phyloP scores from a whole-genome alignment of 2,888 invertebrate genomes.

The Cantharis nigra region DNA sequence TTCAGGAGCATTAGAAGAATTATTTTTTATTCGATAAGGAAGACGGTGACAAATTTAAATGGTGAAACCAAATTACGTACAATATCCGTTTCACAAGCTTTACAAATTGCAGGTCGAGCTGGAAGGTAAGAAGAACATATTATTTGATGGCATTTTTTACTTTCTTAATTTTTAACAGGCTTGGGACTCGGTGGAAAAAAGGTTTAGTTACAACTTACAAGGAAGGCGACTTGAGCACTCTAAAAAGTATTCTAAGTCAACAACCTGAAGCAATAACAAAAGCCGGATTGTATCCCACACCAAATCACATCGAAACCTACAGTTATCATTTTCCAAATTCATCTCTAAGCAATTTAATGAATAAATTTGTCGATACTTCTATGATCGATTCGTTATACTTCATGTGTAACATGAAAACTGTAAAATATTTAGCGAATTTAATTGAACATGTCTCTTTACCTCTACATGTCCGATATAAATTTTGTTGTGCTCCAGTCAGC shows the following conservation, averaged over 20 bases:
- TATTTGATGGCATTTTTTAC: not conserved
- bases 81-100: conserved; percentile 88
- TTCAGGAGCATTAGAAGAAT: conserved; percentile 89
- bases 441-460: conserved; percentile 94
- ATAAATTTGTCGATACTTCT: conserved; percentile 91
- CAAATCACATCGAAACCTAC: conserved; percentile 97
- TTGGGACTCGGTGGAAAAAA: conserved; percentile 54
- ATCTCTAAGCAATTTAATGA: conserved; percentile 91
- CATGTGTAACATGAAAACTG: conserved; percentile 95
- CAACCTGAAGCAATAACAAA: conserved; percentile 77
- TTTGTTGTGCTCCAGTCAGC: conserved; percentile 97
- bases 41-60: conserved; percentile 83
- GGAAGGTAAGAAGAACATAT: conserved; percentile 60
- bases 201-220: conserved; percentile 91
- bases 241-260: conserved; percentile 72
- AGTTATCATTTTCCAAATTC: conserved; percentile 95
- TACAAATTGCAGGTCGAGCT: conserved; percentile 92
- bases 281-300: conserved; percentile 94
- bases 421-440: conserved; percentile 96
- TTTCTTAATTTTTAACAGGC: conserved; percentile 50
- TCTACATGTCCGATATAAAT: conserved; percentile 87
- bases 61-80: conserved; percentile 90
- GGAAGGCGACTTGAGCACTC: conserved; percentile 77
- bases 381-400: conserved; percentile 93
- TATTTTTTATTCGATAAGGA: conserved; percentile 91